Evolutionary conservation across 2,888 invertebrate species (phyloP), one percentile per base, ranked within the genome.

Genomic region (Leptura quadrifasciata): DNA sequence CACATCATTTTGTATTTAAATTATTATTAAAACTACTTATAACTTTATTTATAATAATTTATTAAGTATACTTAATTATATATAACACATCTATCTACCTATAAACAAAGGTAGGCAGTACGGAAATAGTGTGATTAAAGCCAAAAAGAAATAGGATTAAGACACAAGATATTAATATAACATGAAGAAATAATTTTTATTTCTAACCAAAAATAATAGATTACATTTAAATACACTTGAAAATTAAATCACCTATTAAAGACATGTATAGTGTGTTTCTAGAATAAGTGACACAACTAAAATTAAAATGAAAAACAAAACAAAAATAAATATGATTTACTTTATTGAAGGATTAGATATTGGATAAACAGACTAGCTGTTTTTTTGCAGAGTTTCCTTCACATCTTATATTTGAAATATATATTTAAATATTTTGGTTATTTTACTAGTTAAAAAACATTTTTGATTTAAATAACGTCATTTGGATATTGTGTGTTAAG

Each of bases 41-140:
- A 54, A 69, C 47, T 57, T 64, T 54, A 74, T 55, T 73, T 47
- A 60, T 70, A 87, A 87, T 87, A 88, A 88, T 87, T 88, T 88
- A 88, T 87, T 88, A 87, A 85, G 86, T 87, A 85, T 86, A 85
- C 82, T 82, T 84, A 85, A 84, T 86, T 85, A 85, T 84, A 85
- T 84, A 85, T 86, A 87, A 87, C 87, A 87, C 86, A 87, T 84
- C 84, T 81, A 87, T 85, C 84, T 84, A 85, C 84, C 84, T 80
- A 82, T 76, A 79, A 72, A 75, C 76, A 70, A 79, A 79, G 80
- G 81, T 83, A 83, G 80, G 83, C 82, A 82, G 84, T 84, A 85
- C 79, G 81, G 79, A 83, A 81, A 80, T 52, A 72, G 57, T 64
- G 77, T 77, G 72, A 74, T 76, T 75, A 81, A 78, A 80, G 79